Percentiles rank a stretch among this genome's conserved stretches.
Conservation (phyloP, 2,113 vertebrate species). For the Tiliqua scincoides region DNA sequence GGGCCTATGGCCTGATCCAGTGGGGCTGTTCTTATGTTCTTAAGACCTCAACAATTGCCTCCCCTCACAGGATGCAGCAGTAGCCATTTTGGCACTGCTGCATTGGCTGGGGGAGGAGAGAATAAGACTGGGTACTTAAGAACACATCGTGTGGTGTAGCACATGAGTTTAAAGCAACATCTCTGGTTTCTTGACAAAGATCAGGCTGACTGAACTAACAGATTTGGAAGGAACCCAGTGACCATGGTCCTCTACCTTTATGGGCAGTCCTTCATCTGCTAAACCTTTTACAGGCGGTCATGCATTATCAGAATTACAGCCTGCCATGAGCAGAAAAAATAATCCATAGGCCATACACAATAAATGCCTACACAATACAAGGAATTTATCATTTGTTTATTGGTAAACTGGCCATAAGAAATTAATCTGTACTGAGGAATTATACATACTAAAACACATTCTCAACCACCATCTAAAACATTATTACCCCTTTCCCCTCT, state of each 20-base stretch:
- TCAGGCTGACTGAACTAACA: not conserved
- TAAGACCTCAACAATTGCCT: no score
- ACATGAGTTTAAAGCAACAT: not conserved
- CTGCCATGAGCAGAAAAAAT: not conserved
- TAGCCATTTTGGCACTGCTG: no score
- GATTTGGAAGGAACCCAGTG: not conserved
- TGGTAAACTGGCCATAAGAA: conserved; percentile 3
- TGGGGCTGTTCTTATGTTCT: no score
- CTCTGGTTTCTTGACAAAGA: not conserved
- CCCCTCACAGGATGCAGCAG: no score
- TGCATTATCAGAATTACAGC: not conserved
- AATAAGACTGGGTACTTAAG: no score
- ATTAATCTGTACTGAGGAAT: not conserved
- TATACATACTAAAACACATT: conserved; percentile 8
- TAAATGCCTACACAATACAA: not conserved
- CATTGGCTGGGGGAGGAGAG: no score
- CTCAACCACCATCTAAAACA: not conserved
- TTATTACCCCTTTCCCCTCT: conserved; percentile 44
- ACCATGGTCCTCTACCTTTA: not conserved
- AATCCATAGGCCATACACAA: not conserved
- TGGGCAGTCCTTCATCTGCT: not conserved
- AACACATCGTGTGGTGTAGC: not conserved
- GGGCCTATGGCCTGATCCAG: no score
- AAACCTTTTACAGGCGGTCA: not conserved
- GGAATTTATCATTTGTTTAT: conserved; percentile 13